These are phyloP conservation scores for Choreutis nemorana DNA, from an alignment of 2,888 invertebrate genomes.

Conservation along the genomic window DNA sequence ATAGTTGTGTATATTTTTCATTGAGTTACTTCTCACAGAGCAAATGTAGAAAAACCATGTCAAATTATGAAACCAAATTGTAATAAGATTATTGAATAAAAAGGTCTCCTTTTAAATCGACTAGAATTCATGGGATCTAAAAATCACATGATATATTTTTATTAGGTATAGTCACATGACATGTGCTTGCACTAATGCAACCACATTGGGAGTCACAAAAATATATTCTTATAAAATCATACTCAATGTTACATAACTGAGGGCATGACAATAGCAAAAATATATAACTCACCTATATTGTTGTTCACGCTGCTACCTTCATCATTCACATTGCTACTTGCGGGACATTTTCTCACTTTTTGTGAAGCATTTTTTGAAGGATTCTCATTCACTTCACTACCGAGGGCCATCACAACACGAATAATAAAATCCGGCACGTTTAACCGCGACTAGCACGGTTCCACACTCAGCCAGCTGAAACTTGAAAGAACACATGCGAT, in stretches of 20 bases:
- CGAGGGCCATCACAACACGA: conserved; percentile 68
- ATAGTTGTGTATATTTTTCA: no score
- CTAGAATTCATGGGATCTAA: no score
- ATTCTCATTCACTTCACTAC: conserved; percentile 66
- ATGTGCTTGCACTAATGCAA: conserved; percentile 21
- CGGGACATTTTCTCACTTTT: conserved; percentile 61
- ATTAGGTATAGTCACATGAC: conserved; percentile 39
- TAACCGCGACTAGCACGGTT: conserved; percentile 59
- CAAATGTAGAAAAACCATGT: no score
- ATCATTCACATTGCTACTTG: conserved; percentile 45
- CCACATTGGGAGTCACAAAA: conserved; percentile 14
- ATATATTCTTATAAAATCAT: conserved; percentile 24
- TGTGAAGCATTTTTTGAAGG: conserved; percentile 49
- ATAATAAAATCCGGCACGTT: conserved; percentile 46
- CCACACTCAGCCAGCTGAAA: conserved; percentile 62
- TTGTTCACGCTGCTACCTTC: conserved; percentile 42
- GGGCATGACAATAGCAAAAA: conserved; percentile 39
- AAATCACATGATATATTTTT: conserved; percentile 40
- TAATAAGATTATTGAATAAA: no score
- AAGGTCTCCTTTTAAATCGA: no score
- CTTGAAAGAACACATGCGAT: conserved; percentile 59
- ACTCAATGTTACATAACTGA: conserved; percentile 59
- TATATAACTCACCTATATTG: conserved; percentile 50
- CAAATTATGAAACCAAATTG: no score
- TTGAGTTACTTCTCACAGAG: no score